Base-by-base conservation (phyloP, 1,140 invertebrate species). In the Mylabris phalerata region DNA sequence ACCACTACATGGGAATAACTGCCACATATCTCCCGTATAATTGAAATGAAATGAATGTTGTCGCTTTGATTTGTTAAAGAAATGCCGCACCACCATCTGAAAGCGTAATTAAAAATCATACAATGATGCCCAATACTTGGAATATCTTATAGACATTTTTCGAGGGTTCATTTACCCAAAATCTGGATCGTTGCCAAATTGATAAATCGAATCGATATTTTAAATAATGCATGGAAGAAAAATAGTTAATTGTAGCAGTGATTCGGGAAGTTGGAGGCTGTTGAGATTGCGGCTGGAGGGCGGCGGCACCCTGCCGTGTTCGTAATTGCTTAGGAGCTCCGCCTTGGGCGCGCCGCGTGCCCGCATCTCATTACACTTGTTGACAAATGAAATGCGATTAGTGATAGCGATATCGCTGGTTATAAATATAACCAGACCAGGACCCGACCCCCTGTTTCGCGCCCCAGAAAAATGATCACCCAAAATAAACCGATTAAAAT, bases 301-400 rank as follows among this genome's bases (percentile, higher is more conserved):
- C 60, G 65, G 61, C 46, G 48, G 43, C 48, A 56, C 58, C 71
- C 69, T 61, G 63, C 63, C 43, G 66, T 57, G 67, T 50, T 63
- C 64, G 67, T 72, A 72, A 72, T 72, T 72, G 68, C 69, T 66
- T 65, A 63, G 57, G 62, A 57, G 65, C 69, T 65, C 69, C 69
- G 71, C 71, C 71, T 64, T 65, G 65, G 71, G 68, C 46, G 69
- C 69, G 69, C 71, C 71, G 67, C 71, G 67, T 71, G 71, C 67
- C 67, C 71, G 71, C 71, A 72, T 72, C 71, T 72, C 71, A 70
- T 72, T 72, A 71, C 71, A 70, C 68, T 67, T 70, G 71, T 71
- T 71, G 71, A 72, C 68, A 71, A 70, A 71, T 71, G 67, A 69
- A 70, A 69, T 63, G 63, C 69, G 71, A 71, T 70, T 68, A 65